Percentiles rank a stretch among this genome's conserved stretches.
Conservation (phyloP, 2,888 invertebrate species). For the Andrena hattorfiana region DNA sequence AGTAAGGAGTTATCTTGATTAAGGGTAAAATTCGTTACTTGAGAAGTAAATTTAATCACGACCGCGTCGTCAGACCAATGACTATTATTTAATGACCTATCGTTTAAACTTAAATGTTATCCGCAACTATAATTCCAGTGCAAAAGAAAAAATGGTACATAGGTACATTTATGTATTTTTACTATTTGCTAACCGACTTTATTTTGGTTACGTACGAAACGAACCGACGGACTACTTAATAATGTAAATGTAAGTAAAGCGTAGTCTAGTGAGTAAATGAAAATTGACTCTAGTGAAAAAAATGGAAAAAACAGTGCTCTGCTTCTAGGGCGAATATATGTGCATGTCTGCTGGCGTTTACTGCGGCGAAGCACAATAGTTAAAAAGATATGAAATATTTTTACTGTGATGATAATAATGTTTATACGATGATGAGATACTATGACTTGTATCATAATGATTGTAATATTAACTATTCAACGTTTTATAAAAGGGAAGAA, state of each 20-base stretch:
- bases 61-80: constrained; percentile 83
- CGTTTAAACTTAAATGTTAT: constrained; percentile 74
- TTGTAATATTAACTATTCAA: constrained; percentile 78
- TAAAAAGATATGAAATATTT: constrained; percentile 82
- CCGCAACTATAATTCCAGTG: constrained; percentile 72
- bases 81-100: constrained; percentile 80
- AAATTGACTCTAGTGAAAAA: constrained; percentile 73
- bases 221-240: constrained; percentile 80
- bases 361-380: constrained; percentile 73
- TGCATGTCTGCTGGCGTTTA: constrained; percentile 62
- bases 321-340: constrained; percentile 62
- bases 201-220: constrained; percentile 79
- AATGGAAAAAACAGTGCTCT: constrained; percentile 60
- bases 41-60: constrained; percentile 71
- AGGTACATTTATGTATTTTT: constrained; percentile 79
- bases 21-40: constrained; percentile 59
- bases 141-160: constrained; percentile 60
- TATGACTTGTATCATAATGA: constrained; percentile 81
- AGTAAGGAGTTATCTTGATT: constrained; percentile 62
- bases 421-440: constrained; percentile 84
- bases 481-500: constrained; percentile 74
- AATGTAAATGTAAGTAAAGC: constrained; percentile 67
- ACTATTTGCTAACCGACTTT: constrained; percentile 79
- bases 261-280: constrained; percentile 68
- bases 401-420: constrained; percentile 86